Conservation (phyloP, 2,888 invertebrate species). For the Arenicola marina region DNA sequence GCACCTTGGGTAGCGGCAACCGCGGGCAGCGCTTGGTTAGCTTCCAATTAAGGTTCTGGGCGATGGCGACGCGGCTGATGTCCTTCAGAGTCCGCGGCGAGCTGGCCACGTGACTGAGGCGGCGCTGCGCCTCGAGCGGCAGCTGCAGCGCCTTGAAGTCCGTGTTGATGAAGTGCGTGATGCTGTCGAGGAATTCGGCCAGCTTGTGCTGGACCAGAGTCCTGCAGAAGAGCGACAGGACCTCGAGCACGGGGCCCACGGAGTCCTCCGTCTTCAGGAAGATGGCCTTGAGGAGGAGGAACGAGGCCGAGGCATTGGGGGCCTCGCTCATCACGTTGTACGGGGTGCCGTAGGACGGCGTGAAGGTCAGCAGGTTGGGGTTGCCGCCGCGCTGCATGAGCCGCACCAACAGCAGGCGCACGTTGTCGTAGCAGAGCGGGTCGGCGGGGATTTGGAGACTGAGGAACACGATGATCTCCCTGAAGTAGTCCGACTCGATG, state of each 20-base stretch:
- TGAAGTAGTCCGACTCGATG: slow-evolving; percentile 35
- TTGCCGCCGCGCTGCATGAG: slow-evolving; percentile 32
- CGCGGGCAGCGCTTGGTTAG: slow-evolving; percentile 21
- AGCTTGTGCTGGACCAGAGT: slow-evolving; percentile 31
- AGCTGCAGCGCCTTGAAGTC: slow-evolving; percentile 24
- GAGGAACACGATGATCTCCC: slow-evolving; percentile 30
- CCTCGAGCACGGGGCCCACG: slow-evolving; percentile 18
- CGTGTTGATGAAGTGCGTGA: slow-evolving; percentile 24
- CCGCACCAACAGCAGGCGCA: slow-evolving; percentile 25
- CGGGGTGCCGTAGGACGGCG: slow-evolving; percentile 27
- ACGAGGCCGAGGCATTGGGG: slow-evolving; percentile 27
- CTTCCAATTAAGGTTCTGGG: slow-evolving; percentile 28
- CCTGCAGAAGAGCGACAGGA: slow-evolving; percentile 23
- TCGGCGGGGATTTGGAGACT: slow-evolving; percentile 29
- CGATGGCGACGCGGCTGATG: slow-evolving; percentile 28
- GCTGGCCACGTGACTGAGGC: slow-evolving; percentile 5
- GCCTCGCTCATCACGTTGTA: slow-evolving; percentile 16
- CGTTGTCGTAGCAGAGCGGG: slow-evolving; percentile 25
- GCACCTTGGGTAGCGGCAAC: slow-evolving; percentile 34
- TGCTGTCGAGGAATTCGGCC: slow-evolving; percentile 25
- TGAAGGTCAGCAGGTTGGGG: slow-evolving; percentile 32
- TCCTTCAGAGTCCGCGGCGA: slow-evolving; percentile 29
- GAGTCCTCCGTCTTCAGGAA: slow-evolving; percentile 17
- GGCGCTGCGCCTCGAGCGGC: slow-evolving; percentile 2
- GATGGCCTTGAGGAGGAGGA: slow-evolving; percentile 27